Conservation (phyloP, 2,113 vertebrate genomes). For the Tachysurus fulvidraco region DNA sequence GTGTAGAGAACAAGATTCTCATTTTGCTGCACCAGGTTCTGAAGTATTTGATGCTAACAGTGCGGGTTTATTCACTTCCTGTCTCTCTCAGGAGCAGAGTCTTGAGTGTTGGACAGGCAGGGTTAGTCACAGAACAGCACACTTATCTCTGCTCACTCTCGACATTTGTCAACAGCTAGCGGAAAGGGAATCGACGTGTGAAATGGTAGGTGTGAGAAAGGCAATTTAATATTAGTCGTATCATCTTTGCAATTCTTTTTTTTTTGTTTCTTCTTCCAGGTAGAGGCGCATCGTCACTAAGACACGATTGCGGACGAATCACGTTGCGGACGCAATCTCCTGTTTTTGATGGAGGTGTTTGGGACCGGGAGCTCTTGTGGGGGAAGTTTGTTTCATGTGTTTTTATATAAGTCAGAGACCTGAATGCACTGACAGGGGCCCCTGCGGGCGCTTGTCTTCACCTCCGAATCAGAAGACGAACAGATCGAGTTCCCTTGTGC, state of each 20-base stretch:
- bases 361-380: constrained; percentile 91
- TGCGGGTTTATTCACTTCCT: constrained; percentile 22
- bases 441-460: constrained; percentile 99
- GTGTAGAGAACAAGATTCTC: constrained; percentile 52
- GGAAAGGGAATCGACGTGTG: constrained; percentile 60
- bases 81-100: constrained; percentile 32
- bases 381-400: constrained; percentile 86
- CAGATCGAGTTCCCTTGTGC: constrained; percentile 98
- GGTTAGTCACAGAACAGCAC: constrained; percentile 58
- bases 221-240: constrained; percentile 62
- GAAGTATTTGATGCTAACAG: constrained; percentile 44
- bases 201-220: constrained; percentile 67
- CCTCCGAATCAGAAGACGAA: constrained; percentile 99
- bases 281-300: constrained; percentile 75
- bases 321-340: constrained; percentile 79
- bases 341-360: constrained; percentile 93
- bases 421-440: constrained; percentile 94
- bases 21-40: constrained; percentile 19
- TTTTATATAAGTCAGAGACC: constrained; percentile 95
- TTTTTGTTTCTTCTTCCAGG: constrained; percentile 49
- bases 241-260: constrained; percentile 21
- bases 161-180: constrained; percentile 70
- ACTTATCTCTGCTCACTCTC: constrained; percentile 65
- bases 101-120: constrained; percentile 54
- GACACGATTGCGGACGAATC: constrained; percentile 84